A percentile compares a stretch with the other conserved stretches of the same genome.
Conservation (phyloP, 1,140 invertebrate species). For the Lordiphosa stackelbergi region DNA sequence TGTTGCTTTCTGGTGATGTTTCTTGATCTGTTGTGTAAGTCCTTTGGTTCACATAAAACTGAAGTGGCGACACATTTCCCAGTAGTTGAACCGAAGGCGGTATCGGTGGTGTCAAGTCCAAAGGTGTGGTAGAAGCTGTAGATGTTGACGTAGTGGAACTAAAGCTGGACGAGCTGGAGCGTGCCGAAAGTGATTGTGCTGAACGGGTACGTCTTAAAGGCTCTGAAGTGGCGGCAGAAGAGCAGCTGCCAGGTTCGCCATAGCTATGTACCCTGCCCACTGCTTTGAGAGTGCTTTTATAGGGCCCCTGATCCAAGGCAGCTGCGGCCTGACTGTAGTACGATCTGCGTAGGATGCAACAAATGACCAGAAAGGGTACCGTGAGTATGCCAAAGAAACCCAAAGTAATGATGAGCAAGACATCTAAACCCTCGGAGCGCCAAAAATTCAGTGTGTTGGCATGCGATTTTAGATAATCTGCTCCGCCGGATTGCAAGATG, state of each 20-base stretch:
- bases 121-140: conserved; percentile 46
- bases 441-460: conserved; percentile 76
- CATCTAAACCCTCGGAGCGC: conserved; percentile 77
- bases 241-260: conserved; percentile 38
- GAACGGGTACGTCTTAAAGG: conserved; percentile 47
- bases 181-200: conserved; percentile 54
- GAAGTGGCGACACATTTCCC: conserved; percentile 27
- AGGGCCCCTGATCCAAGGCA: conserved; percentile 23
- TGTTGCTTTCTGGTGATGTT: conserved; percentile 24
- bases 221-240: conserved; percentile 22
- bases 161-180: conserved; percentile 51
- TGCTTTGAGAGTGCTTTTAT: conserved; percentile 35
- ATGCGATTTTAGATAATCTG: conserved; percentile 75
- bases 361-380: conserved; percentile 65
- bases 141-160: conserved; percentile 44
- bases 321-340: conserved; percentile 56
- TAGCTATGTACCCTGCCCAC: conserved; percentile 53
- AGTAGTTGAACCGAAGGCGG: conserved; percentile 5
- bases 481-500: conserved; percentile 78
- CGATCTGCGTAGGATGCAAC: conserved; percentile 59
- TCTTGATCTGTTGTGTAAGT: conserved; percentile 28
- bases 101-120: conserved; percentile 54
- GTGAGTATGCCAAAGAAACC: conserved; percentile 58
- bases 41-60: conserved; percentile 47
- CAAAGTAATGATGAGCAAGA: conserved; percentile 63